These are phyloP conservation scores for Agonopterix alstromeriana DNA, from an alignment of 2,888 invertebrate genomes.

Conservation along the genomic window DNA sequence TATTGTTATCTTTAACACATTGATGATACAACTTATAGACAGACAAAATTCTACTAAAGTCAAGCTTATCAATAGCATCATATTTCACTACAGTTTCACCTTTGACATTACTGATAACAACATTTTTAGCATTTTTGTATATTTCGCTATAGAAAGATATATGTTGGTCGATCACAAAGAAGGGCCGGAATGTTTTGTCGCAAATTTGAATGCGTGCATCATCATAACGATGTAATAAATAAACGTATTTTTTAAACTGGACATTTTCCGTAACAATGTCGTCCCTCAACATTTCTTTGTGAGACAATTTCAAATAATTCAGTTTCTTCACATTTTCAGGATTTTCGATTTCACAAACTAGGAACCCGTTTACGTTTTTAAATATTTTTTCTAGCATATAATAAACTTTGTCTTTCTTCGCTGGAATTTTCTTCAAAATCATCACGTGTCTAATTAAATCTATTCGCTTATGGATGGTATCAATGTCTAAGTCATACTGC, in stretches of 20 bases:
- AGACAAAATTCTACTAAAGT: constrained; percentile 19
- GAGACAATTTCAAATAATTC: constrained; percentile 27
- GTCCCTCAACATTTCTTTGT: constrained; percentile 22
- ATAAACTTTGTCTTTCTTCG: constrained; percentile 18
- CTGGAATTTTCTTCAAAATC: constrained; percentile 25
- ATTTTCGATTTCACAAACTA: constrained; percentile 26
- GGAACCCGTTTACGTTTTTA: constrained; percentile 25
- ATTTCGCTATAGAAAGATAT: constrained; percentile 27
- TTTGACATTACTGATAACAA: constrained; percentile 14
- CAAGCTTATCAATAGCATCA: constrained; percentile 16
- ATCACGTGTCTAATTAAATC: constrained; percentile 25
- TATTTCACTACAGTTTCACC: constrained; percentile 11
- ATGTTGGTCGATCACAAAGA: constrained; percentile 19
- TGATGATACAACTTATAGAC: constrained; percentile 15
- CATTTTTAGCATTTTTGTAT: constrained; percentile 15
- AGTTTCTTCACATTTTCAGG: constrained; percentile 25
- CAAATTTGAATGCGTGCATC: constrained; percentile 15
- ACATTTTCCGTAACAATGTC: constrained; percentile 17
- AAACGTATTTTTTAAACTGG: constrained; percentile 23
- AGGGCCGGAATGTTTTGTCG: constrained; percentile 25
- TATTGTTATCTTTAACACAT: constrained; percentile 11
- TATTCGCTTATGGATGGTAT: constrained; percentile 21
- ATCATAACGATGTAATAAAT: constrained; percentile 18
- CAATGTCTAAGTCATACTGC: constrained; percentile 24
- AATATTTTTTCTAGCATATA: constrained; percentile 27